Evolutionary conservation across 1,140 invertebrate genomes (phyloP), one percentile per base, ranked within the genome.

Genomic region (Anastrepha ludens): DNA sequence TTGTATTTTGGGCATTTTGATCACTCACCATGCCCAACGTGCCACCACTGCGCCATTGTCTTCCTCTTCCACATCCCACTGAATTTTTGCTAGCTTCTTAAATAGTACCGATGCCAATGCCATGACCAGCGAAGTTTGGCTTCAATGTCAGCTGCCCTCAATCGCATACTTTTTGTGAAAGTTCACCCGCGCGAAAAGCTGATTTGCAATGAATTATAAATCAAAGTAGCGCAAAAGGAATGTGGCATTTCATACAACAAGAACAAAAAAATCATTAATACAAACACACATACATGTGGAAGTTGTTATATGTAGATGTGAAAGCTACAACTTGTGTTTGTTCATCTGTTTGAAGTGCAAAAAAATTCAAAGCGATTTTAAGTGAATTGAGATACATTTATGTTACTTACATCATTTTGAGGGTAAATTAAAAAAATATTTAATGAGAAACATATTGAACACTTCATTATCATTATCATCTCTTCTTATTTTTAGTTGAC

Each of bases 91-190:
- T 9, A 0, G 60, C 60, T n/a, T 44, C 17, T 17, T 74, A 47
- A 11, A 44, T 17, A 74, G 44, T 6, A 41, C 17, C 29, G 13
- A 67, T 13, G 74, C 74, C 17, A 55, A 29, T 17, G 11, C n/a
- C 20, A 47, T 81, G 74, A 62, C 60, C 60, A 5, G 70, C 41
- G 13, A 74, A 74, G 17, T 74, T 29, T 41, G 17, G 70, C 70
- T 20, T 74, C 74, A 55, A 50, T 55, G 74, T 81, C 74, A 81
- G 74, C 74, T 81, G 74, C 20, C 74, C 47, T 81, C 47, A 81
- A 81, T 81, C 44, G 74, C 74, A 81, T 81, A 55, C 17, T 29
- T 81, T 81, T 81, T 55, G 74, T 81, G 74, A 81, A 81, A 81
- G 74, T 81, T 81, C 74, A 81, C 47, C 74, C 74, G 74, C 74